Conservation (phyloP, 1,140 invertebrate genomes). For the Pseudomyrmex sp. region DNA sequence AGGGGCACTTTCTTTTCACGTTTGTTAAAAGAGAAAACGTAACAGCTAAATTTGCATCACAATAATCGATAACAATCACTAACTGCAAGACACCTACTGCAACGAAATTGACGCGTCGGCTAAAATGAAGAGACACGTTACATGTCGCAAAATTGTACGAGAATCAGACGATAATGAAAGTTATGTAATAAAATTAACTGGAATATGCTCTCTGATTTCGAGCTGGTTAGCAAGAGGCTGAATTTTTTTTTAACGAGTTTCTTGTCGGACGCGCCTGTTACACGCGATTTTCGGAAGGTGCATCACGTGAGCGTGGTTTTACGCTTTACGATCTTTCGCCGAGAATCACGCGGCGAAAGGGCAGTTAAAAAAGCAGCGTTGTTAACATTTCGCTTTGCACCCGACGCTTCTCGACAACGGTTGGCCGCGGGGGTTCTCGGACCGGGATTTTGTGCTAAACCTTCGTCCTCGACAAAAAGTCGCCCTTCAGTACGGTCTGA, state of each 20-base stretch:
- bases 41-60: neutral
- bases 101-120: conserved; percentile 13
- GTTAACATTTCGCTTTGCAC: conserved; percentile 31
- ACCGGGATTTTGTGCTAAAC: conserved; percentile 11
- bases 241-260: conserved; percentile 4
- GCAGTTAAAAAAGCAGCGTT: conserved; percentile 28
- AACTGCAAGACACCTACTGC: neutral
- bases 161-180: conserved; percentile 23
- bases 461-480: conserved; percentile 23
- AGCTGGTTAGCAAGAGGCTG: neutral
- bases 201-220: too few relatives aligned
- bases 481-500: conserved; percentile 30
- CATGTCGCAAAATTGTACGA: neutral
- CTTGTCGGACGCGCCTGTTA: neutral
- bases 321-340: conserved; percentile 7
- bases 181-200: conserved; percentile 35
- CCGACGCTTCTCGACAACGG: conserved; percentile 36
- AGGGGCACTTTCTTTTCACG: neutral
- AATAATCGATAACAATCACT: neutral
- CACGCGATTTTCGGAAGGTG: conserved; percentile 15
- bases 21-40: neutral
- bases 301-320: neutral
- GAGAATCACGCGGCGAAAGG: conserved; percentile 26
- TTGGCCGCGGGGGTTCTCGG: conserved; percentile 39
- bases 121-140: neutral